A percentile compares a stretch with the other conserved stretches of the same genome.
Evolutionary conservation across 2,888 invertebrate genomes (phyloP).

Genomic region (Abrostola tripartita): DNA sequence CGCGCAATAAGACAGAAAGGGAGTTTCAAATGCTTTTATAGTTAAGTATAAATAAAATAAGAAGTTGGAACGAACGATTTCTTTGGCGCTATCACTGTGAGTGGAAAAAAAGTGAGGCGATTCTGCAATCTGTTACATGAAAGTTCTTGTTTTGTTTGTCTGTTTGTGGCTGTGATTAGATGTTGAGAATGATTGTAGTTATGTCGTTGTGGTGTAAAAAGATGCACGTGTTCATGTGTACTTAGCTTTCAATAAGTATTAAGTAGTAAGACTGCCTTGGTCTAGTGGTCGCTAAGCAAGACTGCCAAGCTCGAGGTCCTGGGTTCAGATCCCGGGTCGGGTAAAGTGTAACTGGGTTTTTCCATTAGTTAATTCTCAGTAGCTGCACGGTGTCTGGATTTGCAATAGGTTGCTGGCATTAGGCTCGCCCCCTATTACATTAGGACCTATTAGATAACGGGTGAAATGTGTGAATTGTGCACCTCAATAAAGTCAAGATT

Average conservation of each 20-base stretch:
- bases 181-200: conserved; percentile 1
- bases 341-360: too few relatives aligned
- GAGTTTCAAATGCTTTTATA: conserved; percentile 56
- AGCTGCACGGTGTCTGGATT: too few relatives aligned
- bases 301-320: too few relatives aligned
- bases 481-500: too few relatives aligned
- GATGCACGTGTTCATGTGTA: neutral
- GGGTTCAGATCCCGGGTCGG: too few relatives aligned
- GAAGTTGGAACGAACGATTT: conserved; percentile 72
- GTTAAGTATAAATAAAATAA: conserved; percentile 83
- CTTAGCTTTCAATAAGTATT: neutral
- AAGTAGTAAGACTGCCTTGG: too few relatives aligned
- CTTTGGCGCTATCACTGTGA: conserved; percentile 62
- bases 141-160: conserved; percentile 34
- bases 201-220: conserved; percentile 3
- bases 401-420: too few relatives aligned
- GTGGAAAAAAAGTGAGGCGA: conserved; percentile 59
- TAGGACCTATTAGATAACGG: too few relatives aligned
- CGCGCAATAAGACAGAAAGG: conserved; percentile 81
- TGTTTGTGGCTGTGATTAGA: conserved; percentile 34
- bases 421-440: too few relatives aligned
- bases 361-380: too few relatives aligned
- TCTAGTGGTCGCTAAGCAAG: too few relatives aligned
- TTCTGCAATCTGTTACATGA: conserved; percentile 50
- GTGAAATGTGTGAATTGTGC: too few relatives aligned